Evolutionary conservation across 2,888 invertebrate species (phyloP).

Genomic region (Perizoma affinitatum): DNA sequence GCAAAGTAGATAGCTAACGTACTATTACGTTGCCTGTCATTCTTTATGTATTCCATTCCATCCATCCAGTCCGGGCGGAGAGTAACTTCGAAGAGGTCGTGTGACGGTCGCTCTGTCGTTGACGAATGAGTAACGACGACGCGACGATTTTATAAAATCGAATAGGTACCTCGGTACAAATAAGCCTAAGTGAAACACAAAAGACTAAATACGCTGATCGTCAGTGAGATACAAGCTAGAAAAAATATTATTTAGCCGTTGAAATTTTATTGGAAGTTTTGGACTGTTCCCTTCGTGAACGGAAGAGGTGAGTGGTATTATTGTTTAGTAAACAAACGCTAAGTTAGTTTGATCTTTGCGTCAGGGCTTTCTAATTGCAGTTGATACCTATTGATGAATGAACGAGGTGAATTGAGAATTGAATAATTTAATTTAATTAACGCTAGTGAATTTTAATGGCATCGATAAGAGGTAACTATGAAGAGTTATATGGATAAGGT

Average conservation of each 20-base stretch:
- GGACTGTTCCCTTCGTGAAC: conserved; percentile 8
- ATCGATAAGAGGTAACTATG: background rate
- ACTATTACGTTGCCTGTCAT: conserved; percentile 9
- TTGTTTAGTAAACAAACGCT: conserved; percentile 22
- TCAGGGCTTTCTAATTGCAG: background rate
- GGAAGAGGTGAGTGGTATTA: conserved; percentile 16
- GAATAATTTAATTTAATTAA: background rate
- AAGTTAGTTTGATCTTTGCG: conserved; percentile 9
- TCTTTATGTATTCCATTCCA: background rate
- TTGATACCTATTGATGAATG: background rate
- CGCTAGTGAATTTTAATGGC: background rate
- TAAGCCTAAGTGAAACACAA: conserved; percentile 26
- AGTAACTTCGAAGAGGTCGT: conserved; percentile 15
- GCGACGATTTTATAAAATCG: conserved; percentile 8
- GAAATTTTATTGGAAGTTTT: background rate
- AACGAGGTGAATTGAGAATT: background rate
- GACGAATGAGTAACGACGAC: background rate
- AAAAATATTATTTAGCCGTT: too few relatives aligned
- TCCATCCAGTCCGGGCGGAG: conserved; percentile 17
- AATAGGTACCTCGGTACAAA: conserved; percentile 4
- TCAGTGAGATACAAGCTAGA: conserved; percentile 9
- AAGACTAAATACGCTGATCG: conserved; percentile 20
- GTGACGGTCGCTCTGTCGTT: conserved; percentile 3
- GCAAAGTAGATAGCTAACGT: too few relatives aligned
- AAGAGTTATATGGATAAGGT: too few relatives aligned